These are phyloP conservation scores for Hoplodrina blanda DNA, from an alignment of 2,888 invertebrate genomes.

Conservation along the genomic window DNA sequence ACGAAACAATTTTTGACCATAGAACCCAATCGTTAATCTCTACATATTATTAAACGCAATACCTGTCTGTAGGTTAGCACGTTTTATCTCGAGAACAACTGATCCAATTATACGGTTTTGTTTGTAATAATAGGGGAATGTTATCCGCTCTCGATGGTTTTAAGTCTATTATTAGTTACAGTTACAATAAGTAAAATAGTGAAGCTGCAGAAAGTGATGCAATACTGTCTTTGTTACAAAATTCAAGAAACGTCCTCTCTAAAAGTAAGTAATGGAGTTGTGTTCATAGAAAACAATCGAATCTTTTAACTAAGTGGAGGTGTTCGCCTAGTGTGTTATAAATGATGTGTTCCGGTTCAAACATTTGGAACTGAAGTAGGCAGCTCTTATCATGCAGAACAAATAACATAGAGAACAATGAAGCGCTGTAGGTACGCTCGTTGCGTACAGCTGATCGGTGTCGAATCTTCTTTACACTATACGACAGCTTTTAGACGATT, in stretches of 20 bases:
- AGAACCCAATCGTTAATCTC: constrained; percentile 63
- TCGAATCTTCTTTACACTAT: constrained; percentile 71
- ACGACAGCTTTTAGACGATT: constrained; percentile 56
- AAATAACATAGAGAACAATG: constrained; percentile 88
- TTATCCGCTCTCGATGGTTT: constrained; percentile 19
- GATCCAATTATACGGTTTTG: constrained; percentile 46
- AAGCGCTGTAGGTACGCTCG: constrained; percentile 80
- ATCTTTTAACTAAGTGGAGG: constrained; percentile 81
- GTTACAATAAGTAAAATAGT: constrained; percentile 20
- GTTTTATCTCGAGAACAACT: constrained; percentile 39
- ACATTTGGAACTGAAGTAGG: constrained; percentile 83
- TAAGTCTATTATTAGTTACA: constrained; percentile 27
- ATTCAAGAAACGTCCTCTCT: background rate
- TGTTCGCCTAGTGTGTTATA: constrained; percentile 77
- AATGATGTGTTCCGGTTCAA: constrained; percentile 82
- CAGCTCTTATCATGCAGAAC: constrained; percentile 87
- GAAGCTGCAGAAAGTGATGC: constrained; percentile 3
- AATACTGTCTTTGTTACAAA: constrained; percentile 32
- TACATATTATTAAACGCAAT: constrained; percentile 59
- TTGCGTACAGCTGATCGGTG: constrained; percentile 77
- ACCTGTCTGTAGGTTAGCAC: constrained; percentile 50
- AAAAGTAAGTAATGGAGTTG: constrained; percentile 47
- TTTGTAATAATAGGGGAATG: constrained; percentile 36
- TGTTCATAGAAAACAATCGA: constrained; percentile 79
- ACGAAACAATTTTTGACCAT: constrained; percentile 82